A percentile compares a stretch with the other conserved stretches of the same genome.
phyloP scores from a whole-genome alignment of 1,140 invertebrate genomes.

The Listronotus oregonensis region DNA sequence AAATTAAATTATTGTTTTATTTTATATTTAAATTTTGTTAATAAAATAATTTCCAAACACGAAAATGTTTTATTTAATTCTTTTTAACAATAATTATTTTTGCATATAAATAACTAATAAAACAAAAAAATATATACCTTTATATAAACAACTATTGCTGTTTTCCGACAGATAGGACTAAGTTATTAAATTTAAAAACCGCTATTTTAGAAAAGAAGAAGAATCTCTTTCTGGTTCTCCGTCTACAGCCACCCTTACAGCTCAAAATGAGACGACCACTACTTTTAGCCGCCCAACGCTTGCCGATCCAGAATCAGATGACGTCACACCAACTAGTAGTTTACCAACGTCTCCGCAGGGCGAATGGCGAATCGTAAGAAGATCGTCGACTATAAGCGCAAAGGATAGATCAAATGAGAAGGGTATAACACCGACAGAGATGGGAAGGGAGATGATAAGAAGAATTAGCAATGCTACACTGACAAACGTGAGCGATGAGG shows the following conservation, averaged over 20 bases:
- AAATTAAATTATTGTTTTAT: too few species aligned
- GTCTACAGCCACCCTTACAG: conserved; percentile 46
- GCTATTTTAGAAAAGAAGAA: too few species aligned
- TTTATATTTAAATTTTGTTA: too few species aligned
- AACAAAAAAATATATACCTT: too few species aligned
- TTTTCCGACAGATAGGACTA: too few species aligned
- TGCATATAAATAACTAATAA: too few species aligned
- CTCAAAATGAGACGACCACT: conserved; percentile 41
- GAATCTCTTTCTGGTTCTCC: conserved; percentile 1
- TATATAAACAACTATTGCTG: too few species aligned
- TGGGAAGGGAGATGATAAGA: conserved; percentile 41
- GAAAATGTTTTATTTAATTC: too few species aligned
- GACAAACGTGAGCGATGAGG: conserved; percentile 61
- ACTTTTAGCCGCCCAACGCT: conserved; percentile 13
- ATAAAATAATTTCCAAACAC: too few species aligned
- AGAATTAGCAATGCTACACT: conserved; percentile 58
- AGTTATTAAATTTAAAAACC: too few species aligned
- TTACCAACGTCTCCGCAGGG: conserved; percentile 54
- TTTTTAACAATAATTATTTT: too few species aligned
- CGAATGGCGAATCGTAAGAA: conserved; percentile 39
- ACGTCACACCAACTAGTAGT: conserved; percentile 48
- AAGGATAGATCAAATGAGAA: conserved; percentile 48
- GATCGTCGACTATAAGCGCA: conserved; percentile 50
- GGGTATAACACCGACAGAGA: conserved; percentile 31
- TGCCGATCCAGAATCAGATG: conserved; percentile 49